These are phyloP conservation scores for Phyllotreta striolata DNA, from an alignment of 2,888 invertebrate genomes.

Conservation along the genomic window DNA sequence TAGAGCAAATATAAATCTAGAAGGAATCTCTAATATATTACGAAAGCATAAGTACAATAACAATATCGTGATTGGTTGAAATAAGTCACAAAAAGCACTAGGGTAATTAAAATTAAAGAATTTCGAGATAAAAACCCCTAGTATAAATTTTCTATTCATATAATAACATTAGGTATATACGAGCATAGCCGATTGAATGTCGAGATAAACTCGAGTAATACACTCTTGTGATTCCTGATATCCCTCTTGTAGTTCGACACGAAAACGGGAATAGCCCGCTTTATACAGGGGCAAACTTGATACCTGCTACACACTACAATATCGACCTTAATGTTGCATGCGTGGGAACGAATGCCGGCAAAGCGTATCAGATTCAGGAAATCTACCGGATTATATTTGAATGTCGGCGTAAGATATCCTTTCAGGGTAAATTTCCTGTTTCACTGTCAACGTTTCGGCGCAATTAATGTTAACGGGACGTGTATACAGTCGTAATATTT, in stretches of 20 bases:
- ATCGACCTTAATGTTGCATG: conserved; percentile 14
- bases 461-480: too few relatives aligned
- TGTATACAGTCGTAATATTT: too few relatives aligned
- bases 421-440: conserved; percentile 6
- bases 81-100: too few relatives aligned
- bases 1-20: too few relatives aligned
- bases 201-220: conserved; percentile 17
- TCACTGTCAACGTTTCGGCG: conserved; percentile 1
- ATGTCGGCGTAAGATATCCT: conserved; percentile 4
- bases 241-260: conserved; percentile 10
- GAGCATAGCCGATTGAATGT: conserved; percentile 15
- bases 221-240: conserved; percentile 18
- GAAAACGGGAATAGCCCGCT: conserved; percentile 4
- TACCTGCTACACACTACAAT: background rate
- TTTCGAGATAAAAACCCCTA: too few relatives aligned
- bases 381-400: conserved; percentile 14
- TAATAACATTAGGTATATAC: too few relatives aligned
- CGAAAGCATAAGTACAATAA: too few relatives aligned
- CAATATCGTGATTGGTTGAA: too few relatives aligned
- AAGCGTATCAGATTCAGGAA: conserved; percentile 11
- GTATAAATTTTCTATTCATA: too few relatives aligned
- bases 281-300: conserved; percentile 8
- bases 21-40: too few relatives aligned
- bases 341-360: conserved; percentile 13
- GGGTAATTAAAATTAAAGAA: too few relatives aligned